A percentile compares a stretch with the other conserved stretches of the same genome.
phyloP scores from a whole-genome alignment of 2,888 invertebrate species.

The Cataglyphis albicans region DNA sequence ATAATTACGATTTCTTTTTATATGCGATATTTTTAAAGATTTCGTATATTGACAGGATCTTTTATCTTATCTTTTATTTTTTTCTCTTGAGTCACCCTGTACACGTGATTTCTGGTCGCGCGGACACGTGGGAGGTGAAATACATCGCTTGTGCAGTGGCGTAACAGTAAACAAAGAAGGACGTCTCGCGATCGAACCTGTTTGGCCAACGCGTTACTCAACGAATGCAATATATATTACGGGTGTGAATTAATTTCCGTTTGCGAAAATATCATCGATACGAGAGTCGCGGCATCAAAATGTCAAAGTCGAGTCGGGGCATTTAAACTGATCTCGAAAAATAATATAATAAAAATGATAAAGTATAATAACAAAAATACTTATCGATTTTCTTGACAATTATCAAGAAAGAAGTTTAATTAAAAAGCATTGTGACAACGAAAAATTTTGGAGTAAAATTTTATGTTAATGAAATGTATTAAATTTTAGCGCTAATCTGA shows the following conservation, averaged over 20 bases:
- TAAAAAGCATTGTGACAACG: background rate
- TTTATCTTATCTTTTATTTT: slow-evolving; percentile 20
- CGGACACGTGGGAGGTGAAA: slow-evolving; percentile 71
- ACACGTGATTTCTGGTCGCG: slow-evolving; percentile 57
- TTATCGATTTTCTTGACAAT: background rate
- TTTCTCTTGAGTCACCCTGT: slow-evolving; percentile 20
- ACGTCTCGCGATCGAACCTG: slow-evolving; percentile 62
- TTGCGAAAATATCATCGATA: slow-evolving; percentile 1
- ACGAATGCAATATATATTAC: slow-evolving; percentile 54
- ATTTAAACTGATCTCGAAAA: background rate
- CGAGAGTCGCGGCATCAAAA: background rate
- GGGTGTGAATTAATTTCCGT: slow-evolving; percentile 4
- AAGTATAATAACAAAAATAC: background rate
- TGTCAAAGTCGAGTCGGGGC: background rate
- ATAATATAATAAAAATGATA: background rate
- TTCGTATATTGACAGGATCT: background rate
- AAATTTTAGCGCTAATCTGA: background rate
- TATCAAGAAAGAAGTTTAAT: background rate
- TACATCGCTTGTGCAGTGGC: slow-evolving; percentile 63
- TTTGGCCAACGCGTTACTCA: slow-evolving; percentile 64
- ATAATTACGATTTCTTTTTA: background rate
- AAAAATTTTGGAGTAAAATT: background rate
- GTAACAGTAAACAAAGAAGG: slow-evolving; percentile 72
- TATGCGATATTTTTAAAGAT: background rate
- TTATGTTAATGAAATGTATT: background rate